Conservation (phyloP, 1,140 invertebrate genomes). For the Pseudomyrmex gracilis region DNA sequence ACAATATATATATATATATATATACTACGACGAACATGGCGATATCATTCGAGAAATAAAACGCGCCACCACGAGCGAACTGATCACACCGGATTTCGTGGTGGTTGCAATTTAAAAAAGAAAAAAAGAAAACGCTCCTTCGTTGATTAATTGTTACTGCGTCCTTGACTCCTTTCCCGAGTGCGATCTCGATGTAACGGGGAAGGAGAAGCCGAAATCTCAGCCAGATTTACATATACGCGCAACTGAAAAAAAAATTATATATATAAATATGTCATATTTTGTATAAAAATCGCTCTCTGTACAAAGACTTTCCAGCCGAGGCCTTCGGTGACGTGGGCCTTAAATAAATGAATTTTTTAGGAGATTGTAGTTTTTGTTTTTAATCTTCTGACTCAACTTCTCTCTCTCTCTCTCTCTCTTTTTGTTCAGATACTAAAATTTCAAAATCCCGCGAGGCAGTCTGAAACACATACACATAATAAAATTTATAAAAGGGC, state of each 20-base stretch:
- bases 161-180: background rate
- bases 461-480: no score
- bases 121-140: background rate
- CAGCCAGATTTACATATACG: slow-evolving; percentile 61
- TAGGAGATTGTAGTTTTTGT: slow-evolving; percentile 61
- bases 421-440: no score
- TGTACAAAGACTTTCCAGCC: slow-evolving; percentile 79
- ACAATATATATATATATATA: background rate
- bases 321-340: slow-evolving; percentile 61
- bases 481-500: background rate
- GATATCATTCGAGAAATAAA: slow-evolving; percentile 8
- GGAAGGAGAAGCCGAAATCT: slow-evolving; percentile 7
- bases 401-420: no score
- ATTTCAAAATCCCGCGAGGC: no score
- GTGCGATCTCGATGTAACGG: slow-evolving; percentile 69
- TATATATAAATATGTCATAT: slow-evolving; percentile 73
- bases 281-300: slow-evolving; percentile 80
- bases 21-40: slow-evolving; percentile 30
- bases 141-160: slow-evolving; percentile 41
- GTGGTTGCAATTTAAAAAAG: background rate
- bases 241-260: background rate
- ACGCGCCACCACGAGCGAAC: slow-evolving; percentile 76
- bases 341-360: slow-evolving; percentile 83
- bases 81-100: slow-evolving; percentile 76
- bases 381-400: background rate